Percentiles rank a stretch among this genome's conserved stretches.
Conservation (phyloP, 2,113 vertebrate species). For the Lepus timidus region DNA sequence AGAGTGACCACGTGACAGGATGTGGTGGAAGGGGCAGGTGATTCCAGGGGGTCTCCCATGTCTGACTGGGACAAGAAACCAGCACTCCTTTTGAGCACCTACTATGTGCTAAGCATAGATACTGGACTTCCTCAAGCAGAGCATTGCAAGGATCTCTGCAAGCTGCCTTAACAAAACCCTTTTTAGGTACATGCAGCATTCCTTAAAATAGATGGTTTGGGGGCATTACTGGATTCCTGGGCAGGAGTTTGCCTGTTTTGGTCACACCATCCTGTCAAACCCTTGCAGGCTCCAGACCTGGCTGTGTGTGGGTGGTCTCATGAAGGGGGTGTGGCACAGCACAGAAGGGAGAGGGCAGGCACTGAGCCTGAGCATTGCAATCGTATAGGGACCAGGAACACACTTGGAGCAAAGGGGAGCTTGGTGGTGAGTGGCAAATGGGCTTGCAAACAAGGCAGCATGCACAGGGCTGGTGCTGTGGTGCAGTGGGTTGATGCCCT, state of each 20-base stretch:
- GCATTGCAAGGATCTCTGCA: neutral
- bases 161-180: neutral
- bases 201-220: neutral
- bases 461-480: too few relatives aligned
- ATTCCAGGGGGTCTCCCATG: neutral
- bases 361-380: neutral
- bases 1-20: neutral
- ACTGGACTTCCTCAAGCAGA: neutral
- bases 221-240: neutral
- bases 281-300: neutral
- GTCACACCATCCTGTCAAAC: neutral
- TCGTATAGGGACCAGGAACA: neutral
- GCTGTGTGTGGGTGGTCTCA: neutral
- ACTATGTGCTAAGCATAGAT: neutral
- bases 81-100: neutral
- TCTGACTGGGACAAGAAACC: neutral
- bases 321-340: neutral
- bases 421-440: neutral
- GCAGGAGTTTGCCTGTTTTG: neutral
- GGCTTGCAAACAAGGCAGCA: neutral
- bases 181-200: neutral
- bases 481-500: too few relatives aligned
- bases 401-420: neutral
- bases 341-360: neutral
- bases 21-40: neutral